Conservation (phyloP, 2,888 invertebrate genomes). For the Drosophila trichaetosa region DNA sequence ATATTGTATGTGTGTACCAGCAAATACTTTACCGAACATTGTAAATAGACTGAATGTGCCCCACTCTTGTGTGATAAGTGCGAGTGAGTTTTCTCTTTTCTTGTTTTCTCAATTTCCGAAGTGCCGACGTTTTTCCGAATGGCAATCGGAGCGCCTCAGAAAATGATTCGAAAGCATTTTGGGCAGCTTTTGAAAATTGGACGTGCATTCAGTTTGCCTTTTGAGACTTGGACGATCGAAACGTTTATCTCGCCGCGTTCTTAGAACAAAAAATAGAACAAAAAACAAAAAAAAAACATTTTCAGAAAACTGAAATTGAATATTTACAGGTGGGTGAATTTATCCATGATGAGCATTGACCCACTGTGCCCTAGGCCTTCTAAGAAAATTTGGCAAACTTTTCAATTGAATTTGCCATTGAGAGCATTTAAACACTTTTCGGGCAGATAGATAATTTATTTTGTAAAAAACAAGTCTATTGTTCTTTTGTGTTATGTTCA, state of each 20-base stretch:
- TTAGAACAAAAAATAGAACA: slow-evolving; percentile 19
- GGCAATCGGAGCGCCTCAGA: slow-evolving; percentile 25
- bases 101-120: slow-evolving; percentile 53
- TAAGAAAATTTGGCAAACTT: slow-evolving; percentile 1
- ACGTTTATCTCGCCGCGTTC: slow-evolving; percentile 22
- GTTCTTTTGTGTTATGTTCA: slow-evolving; percentile 46
- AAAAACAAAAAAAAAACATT: slow-evolving; percentile 30
- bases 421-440: slow-evolving; percentile 1
- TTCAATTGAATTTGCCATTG: slow-evolving; percentile 12
- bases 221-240: slow-evolving; percentile 40
- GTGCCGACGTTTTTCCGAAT: slow-evolving; percentile 18
- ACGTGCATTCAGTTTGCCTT: slow-evolving; percentile 57
- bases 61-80: slow-evolving; percentile 64
- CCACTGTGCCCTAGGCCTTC: slow-evolving; percentile 14
- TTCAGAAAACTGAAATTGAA: slow-evolving; percentile 45
- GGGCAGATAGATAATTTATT: slow-evolving; percentile 18
- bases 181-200: slow-evolving; percentile 59
- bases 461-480: slow-evolving; percentile 49
- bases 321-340: slow-evolving; percentile 71
- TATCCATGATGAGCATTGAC: slow-evolving; percentile 27
- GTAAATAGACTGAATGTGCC: slow-evolving; percentile 73
- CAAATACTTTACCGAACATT: slow-evolving; percentile 56
- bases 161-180: slow-evolving; percentile 56
- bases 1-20: slow-evolving; percentile 16
- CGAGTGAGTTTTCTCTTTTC: slow-evolving; percentile 32